Evolutionary conservation across 1,140 invertebrate species (phyloP).

Genomic region (Zaprionus ornatus): DNA sequence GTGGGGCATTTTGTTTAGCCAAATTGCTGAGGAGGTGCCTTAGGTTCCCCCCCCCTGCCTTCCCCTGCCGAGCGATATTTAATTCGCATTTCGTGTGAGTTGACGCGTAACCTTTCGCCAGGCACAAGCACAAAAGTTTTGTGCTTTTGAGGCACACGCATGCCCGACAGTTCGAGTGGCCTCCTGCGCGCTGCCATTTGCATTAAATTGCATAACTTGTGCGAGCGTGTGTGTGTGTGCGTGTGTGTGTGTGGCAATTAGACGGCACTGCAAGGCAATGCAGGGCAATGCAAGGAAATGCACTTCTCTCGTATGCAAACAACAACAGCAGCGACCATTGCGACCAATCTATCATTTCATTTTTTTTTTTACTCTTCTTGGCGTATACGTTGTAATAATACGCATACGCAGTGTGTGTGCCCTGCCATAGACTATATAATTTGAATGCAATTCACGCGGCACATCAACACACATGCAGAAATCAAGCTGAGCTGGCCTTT

Average conservation of each 20-base stretch:
- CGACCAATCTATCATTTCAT: conserved; percentile 64
- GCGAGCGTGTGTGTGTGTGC: conserved; percentile 49
- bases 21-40: background rate
- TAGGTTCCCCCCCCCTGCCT: background rate
- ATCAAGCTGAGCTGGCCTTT: conserved; percentile 15
- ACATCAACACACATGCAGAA: background rate
- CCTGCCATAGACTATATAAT: conserved; percentile 28
- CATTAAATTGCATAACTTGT: conserved; percentile 79
- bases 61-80: conserved; percentile 40
- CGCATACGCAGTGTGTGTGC: conserved; percentile 63
- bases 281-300: conserved; percentile 56
- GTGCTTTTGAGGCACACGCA: conserved; percentile 39
- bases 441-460: conserved; percentile 17
- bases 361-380: conserved; percentile 50
- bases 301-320: conserved; percentile 48
- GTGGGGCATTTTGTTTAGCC: conserved; percentile 6
- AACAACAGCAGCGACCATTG: conserved; percentile 13
- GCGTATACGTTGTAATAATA: conserved; percentile 64
- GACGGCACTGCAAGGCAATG: conserved; percentile 42
- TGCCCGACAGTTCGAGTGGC: conserved; percentile 36
- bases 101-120: conserved; percentile 76
- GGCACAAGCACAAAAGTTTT: conserved; percentile 71
- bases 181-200: conserved; percentile 49
- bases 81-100: conserved; percentile 82
- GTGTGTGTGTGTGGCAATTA: conserved; percentile 67